Percentiles rank a stretch among this genome's conserved stretches.
Conservation (phyloP, 1,140 invertebrate genomes). For the Pseudomyrmex dendroicus region DNA sequence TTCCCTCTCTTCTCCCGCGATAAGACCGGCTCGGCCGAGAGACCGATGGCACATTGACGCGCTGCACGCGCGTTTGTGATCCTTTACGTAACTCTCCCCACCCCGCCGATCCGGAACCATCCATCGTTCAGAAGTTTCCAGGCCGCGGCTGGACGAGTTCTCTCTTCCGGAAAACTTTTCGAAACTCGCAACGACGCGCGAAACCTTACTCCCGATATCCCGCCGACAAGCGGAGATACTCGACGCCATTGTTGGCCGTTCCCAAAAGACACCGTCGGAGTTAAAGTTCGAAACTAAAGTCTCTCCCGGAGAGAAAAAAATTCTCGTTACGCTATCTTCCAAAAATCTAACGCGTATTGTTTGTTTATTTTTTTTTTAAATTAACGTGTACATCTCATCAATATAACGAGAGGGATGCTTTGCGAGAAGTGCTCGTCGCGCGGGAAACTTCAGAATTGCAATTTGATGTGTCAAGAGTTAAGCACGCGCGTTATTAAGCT, state of each 20-base stretch:
- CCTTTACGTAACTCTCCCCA: constrained; percentile 64
- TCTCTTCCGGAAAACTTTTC: constrained; percentile 61
- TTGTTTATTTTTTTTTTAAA: too few relatives aligned
- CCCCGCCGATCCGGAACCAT: constrained; percentile 54
- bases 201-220: constrained; percentile 63
- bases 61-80: constrained; percentile 56
- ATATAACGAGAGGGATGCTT: not conserved
- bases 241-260: constrained; percentile 56
- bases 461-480: not conserved
- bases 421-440: not conserved
- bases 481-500: constrained; percentile 44
- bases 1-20: not conserved
- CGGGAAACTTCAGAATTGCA: not conserved
- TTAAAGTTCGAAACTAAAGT: constrained; percentile 60
- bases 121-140: constrained; percentile 72
- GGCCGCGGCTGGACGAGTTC: constrained; percentile 63
- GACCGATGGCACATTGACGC: constrained; percentile 57
- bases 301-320: constrained; percentile 50
- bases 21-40: constrained; percentile 38
- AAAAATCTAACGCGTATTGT: not conserved
- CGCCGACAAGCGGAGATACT: constrained; percentile 39
- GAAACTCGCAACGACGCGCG: constrained; percentile 65
- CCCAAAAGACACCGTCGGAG: constrained; percentile 65
- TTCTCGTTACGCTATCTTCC: constrained; percentile 55
- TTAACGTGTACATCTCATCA: too few relatives aligned